Conservation (phyloP, 2,113 vertebrate species). For the Phylloscopus trochilus region DNA sequence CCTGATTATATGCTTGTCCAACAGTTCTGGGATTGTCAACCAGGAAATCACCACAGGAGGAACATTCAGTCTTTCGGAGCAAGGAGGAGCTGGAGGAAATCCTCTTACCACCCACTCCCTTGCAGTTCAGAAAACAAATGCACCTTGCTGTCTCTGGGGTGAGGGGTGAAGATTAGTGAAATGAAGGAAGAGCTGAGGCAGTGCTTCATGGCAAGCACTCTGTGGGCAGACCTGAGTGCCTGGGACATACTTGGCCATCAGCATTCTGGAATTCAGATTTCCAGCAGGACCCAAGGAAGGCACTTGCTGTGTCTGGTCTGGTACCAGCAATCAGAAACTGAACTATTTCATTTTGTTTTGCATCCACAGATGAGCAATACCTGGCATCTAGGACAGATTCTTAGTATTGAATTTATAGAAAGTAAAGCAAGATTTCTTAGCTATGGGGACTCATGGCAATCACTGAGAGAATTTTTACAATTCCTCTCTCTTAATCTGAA, state of each 20-base stretch:
- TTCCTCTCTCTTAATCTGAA: neutral
- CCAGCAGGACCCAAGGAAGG: neutral
- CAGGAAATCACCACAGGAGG: neutral
- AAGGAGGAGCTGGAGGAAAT: neutral
- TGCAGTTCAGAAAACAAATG: neutral
- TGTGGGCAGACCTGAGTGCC: neutral
- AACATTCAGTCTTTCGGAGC: neutral
- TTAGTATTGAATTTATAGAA: neutral
- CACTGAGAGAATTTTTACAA: neutral
- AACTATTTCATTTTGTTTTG: neutral
- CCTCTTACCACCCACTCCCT: neutral
- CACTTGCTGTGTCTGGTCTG: neutral
- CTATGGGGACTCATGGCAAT: neutral
- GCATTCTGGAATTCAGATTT: neutral
- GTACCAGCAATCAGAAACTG: neutral
- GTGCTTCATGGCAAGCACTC: fast-evolving
- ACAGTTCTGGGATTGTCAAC: neutral
- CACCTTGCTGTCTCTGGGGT: neutral
- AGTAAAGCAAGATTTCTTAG: neutral
- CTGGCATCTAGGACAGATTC: neutral
- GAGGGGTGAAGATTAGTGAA: neutral
- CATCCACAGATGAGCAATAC: neutral
- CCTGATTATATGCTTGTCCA: neutral
- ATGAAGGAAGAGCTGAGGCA: neutral
- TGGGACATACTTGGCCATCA: neutral